A percentile compares a stretch with the other conserved stretches of the same genome.
Evolutionary conservation across 2,888 invertebrate species (phyloP).

Genomic region (Margaritifera margaritifera): DNA sequence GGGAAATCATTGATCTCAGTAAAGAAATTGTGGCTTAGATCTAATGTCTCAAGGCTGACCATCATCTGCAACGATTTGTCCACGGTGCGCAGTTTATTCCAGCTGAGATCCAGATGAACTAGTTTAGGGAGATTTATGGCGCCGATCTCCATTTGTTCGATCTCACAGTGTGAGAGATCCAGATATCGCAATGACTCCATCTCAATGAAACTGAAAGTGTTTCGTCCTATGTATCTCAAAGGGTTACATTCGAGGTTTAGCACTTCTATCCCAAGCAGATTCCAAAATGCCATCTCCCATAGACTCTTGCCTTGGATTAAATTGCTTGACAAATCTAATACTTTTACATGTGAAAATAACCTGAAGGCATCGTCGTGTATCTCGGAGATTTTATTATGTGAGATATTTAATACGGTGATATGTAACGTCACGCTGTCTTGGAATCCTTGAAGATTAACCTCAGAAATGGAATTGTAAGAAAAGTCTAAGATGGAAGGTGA

Average conservation of each 20-base stretch:
- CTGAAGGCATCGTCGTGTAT: constrained; percentile 18
- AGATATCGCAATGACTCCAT: constrained; percentile 17
- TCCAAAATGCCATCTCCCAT: constrained; percentile 16
- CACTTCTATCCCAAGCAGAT: constrained; percentile 11
- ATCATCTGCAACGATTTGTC: too few species aligned
- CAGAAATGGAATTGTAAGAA: constrained; percentile 23
- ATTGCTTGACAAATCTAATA: constrained; percentile 32
- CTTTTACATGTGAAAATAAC: constrained; percentile 10
- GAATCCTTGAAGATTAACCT: constrained; percentile 11
- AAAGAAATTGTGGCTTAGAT: too few species aligned
- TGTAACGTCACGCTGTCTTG: constrained; percentile 12
- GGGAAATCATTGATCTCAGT: too few species aligned
- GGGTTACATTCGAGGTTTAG: constrained; percentile 30
- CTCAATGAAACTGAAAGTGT: constrained; percentile 28
- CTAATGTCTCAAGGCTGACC: too few species aligned
- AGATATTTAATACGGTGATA: constrained; percentile 12
- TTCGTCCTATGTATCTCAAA: constrained; percentile 10
- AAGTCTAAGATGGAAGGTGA: constrained; percentile 14
- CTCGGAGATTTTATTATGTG: constrained; percentile 20
- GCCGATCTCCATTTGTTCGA: constrained; percentile 13
- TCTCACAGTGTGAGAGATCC: constrained; percentile 30
- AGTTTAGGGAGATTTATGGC: constrained; percentile 21
- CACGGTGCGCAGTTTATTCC: constrained; percentile 20
- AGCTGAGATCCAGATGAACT: constrained; percentile 25
- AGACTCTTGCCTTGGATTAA: constrained; percentile 15